Base-by-base conservation (phyloP, 2,888 invertebrate genomes). In the Craniophora ligustri region DNA sequence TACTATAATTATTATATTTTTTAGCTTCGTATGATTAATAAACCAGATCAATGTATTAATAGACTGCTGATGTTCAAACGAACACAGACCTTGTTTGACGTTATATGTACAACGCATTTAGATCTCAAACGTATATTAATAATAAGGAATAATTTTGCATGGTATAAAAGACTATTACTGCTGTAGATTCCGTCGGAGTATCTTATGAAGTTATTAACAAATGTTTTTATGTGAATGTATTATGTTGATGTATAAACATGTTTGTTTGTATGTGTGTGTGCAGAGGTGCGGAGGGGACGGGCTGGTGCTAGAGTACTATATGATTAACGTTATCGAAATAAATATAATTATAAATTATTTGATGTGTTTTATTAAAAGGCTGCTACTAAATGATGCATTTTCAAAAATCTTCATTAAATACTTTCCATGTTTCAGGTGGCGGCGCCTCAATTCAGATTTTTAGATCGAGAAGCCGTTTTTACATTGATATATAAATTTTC, bases 221-320 rank as follows among this genome's bases (percentile, higher is more conserved):
- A 18, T 30, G 34, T 39, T 44, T 23, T 14, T 5, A 2, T 11
- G n/a, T n/a, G n/a, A n/a, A n/a, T 14, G 8, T 6, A 10, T 39
- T 39, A 6, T 32, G 30, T 5, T 11, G 30, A 11, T 39, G 7
- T 55, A 56, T 69, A 66, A 32, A 54, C 50, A 62, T 55, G 49
- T 69, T 51, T 66, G 63, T 51, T 39, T 47, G 55, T 49, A 59
- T 30, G 49, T 49, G 39, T 10, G 36, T 11, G 6, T 7, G 34
- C 31, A 7, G 48, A 5, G 15, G 13, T 15, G 44, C 31, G 57
- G 42, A 59, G 63, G 59, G 56, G 46, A 21, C 21, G 41, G 60
- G 70, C 26, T 62, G 80, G 77, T 81, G 81, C 78, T 81, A 78
- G 75, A 65, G 35, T 68, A 53, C 13, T 32, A 41, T 45, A 41